phyloP scores from a whole-genome alignment of 2,888 invertebrate species.

The Panorpa germanica region DNA sequence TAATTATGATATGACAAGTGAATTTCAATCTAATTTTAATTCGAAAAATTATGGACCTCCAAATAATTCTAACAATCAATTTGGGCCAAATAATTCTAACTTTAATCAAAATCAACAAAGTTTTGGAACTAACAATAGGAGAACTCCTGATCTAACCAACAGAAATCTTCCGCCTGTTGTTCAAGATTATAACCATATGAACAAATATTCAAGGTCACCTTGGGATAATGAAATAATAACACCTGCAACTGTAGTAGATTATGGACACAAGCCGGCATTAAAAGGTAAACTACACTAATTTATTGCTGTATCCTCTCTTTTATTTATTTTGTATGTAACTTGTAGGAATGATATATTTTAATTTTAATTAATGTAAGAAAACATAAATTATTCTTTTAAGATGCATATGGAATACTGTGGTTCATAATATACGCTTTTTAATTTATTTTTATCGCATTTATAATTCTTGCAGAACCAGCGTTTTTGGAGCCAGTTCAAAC shows the following conservation, averaged over 20 bases:
- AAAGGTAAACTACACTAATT: too few species aligned
- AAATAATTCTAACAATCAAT: too few species aligned
- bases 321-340: constrained; percentile 10
- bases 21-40: too few species aligned
- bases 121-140: neutral
- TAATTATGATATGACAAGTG: too few species aligned
- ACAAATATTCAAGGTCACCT: constrained; percentile 14
- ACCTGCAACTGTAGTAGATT: constrained; percentile 46
- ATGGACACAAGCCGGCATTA: constrained; percentile 42
- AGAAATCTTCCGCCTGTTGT: too few species aligned
- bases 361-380: too few species aligned
- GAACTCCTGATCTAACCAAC: neutral
- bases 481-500: constrained; percentile 43
- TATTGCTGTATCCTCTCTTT: constrained; percentile 5
- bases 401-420: constrained; percentile 1
- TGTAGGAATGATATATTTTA: too few species aligned
- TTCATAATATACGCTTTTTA: too few species aligned
- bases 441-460: constrained; percentile 1
- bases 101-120: neutral
- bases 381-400: neutral
- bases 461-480: constrained; percentile 15
- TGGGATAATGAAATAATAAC: constrained; percentile 30
- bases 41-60: too few species aligned
- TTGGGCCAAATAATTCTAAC: neutral
- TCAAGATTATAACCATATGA: too few species aligned